phyloP scores from a whole-genome alignment of 2,113 vertebrate species.

The Pygoscelis adeliae region DNA sequence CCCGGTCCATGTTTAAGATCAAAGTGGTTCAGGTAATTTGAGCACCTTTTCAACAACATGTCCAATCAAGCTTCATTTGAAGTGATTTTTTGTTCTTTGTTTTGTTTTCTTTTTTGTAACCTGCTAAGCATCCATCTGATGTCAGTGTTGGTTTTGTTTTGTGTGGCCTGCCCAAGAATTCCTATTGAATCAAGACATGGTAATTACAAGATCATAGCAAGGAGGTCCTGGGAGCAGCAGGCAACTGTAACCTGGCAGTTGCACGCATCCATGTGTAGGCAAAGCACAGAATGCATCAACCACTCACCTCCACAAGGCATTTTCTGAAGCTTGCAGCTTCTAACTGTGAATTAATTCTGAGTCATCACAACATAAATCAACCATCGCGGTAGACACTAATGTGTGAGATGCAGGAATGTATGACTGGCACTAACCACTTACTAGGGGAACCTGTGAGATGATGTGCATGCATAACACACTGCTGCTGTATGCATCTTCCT shows the following conservation, averaged over 20 bases:
- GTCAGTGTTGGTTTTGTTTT: slow-evolving; percentile 22
- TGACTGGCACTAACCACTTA: slow-evolving; percentile 1
- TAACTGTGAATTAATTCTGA: slow-evolving; percentile 26
- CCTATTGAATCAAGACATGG: background rate
- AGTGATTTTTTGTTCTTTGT: background rate
- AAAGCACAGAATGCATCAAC: slow-evolving; percentile 43
- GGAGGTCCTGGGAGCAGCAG: slow-evolving; percentile 54
- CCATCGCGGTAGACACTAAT: background rate
- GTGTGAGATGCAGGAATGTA: background rate
- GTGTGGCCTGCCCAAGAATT: background rate
- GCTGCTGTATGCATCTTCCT: slow-evolving; percentile 29
- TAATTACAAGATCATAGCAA: background rate
- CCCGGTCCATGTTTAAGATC: slow-evolving; percentile 13
- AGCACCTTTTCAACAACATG: background rate
- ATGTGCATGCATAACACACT: slow-evolving; percentile 29
- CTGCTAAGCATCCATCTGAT: background rate
- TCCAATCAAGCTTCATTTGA: slow-evolving; percentile 1
- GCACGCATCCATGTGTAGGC: slow-evolving; percentile 10
- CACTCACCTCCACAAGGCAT: slow-evolving; percentile 43
- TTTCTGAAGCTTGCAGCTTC: background rate
- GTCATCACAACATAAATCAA: background rate
- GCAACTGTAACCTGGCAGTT: slow-evolving; percentile 27
- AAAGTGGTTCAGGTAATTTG: slow-evolving; percentile 45
- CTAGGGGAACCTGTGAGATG: background rate
- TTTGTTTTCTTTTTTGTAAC: background rate